A percentile compares a stretch with the other conserved stretches of the same genome.
These are phyloP conservation scores for Tachina fera DNA, from an alignment of 2,888 invertebrate genomes.

Conservation along the genomic window DNA sequence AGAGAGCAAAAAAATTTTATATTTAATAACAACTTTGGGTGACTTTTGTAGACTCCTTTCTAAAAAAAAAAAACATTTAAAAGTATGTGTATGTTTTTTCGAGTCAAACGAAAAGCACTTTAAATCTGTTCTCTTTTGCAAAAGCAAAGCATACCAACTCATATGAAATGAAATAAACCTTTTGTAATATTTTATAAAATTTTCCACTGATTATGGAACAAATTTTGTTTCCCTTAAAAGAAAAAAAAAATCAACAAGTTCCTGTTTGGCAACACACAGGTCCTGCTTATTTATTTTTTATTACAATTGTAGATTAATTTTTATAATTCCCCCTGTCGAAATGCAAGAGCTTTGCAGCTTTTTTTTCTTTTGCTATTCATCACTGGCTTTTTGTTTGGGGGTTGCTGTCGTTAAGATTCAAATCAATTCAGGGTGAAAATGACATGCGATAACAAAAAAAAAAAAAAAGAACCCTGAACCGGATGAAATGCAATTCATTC, in stretches of 20 bases:
- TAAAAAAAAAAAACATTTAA: constrained; percentile 39
- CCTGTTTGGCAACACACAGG: not conserved
- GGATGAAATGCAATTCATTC: constrained; percentile 59
- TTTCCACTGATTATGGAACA: not conserved
- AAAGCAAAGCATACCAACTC: constrained; percentile 4
- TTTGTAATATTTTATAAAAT: constrained; percentile 1
- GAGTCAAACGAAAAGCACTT: not conserved
- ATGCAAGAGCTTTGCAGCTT: constrained; percentile 40
- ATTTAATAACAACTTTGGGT: too few species aligned
- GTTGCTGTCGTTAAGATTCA: constrained; percentile 37
- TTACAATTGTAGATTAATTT: constrained; percentile 60
- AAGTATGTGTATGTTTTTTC: constrained; percentile 25
- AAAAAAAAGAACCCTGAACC: constrained; percentile 50
- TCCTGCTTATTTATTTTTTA: constrained; percentile 46
- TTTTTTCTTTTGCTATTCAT: constrained; percentile 12
- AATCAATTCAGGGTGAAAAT: constrained; percentile 58
- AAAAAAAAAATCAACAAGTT: constrained; percentile 62
- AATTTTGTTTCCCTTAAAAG: constrained; percentile 13
- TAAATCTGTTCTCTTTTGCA: not conserved
- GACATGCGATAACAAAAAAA: not conserved
- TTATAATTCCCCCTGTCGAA: constrained; percentile 60
- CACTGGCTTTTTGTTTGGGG: constrained; percentile 23
- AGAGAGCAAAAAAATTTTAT: too few species aligned
- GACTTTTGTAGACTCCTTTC: not conserved
- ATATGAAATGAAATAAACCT: not conserved